Evolutionary conservation across 2,113 vertebrate genomes (phyloP).

Genomic region (Spilogale gracilis): DNA sequence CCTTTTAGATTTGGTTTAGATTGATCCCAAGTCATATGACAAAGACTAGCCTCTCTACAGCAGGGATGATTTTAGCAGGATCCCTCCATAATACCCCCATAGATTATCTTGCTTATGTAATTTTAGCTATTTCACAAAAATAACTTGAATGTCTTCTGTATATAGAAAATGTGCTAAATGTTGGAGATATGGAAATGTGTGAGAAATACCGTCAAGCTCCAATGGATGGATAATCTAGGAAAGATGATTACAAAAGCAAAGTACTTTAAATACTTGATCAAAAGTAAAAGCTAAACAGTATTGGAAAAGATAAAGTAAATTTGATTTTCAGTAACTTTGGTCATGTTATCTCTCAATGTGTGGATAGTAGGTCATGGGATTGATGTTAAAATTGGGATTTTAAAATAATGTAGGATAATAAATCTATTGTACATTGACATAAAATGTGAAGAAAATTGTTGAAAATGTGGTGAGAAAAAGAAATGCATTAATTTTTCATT

Average conservation of each 20-base stretch:
- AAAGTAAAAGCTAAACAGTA: neutral
- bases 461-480: neutral
- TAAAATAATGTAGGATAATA: neutral
- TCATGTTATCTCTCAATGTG: neutral
- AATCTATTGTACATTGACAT: neutral
- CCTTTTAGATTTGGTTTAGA: neutral
- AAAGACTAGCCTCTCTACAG: neutral
- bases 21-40: neutral
- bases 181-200: neutral
- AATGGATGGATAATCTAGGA: too few relatives aligned
- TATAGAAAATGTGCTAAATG: neutral
- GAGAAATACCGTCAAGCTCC: neutral
- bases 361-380: neutral
- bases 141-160: neutral
- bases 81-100: fast-evolving
- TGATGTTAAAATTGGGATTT: neutral
- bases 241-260: neutral
- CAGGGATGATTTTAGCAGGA: neutral
- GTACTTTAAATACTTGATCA: neutral
- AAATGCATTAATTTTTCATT: neutral
- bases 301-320: neutral
- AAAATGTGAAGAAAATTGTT: neutral
- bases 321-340: slow-evolving; percentile 14
- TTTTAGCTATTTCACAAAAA: neutral
- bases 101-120: neutral